Conservation (phyloP, 2,797 vertebrate species). For the Cyclura pinguis region DNA sequence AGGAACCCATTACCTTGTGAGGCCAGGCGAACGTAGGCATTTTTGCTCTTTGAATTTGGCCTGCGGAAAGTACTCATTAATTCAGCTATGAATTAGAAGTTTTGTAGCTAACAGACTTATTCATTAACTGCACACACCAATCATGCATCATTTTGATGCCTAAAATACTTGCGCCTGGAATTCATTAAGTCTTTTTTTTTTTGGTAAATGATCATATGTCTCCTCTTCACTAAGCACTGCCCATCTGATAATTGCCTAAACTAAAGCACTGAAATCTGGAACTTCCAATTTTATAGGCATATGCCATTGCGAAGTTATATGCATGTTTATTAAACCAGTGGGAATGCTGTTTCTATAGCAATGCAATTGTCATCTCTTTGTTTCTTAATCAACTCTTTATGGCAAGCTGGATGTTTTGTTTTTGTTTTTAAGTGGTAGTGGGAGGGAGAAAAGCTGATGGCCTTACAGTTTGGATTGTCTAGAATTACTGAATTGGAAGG, state of each 20-base stretch:
- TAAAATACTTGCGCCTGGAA: conserved; percentile 67
- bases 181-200: conserved; percentile 70
- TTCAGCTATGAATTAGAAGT: conserved; percentile 66
- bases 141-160: conserved; percentile 44
- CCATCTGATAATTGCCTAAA: conserved; percentile 66
- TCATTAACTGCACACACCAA: conserved; percentile 67
- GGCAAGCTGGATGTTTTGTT: conserved; percentile 46
- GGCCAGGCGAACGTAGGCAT: conserved; percentile 69
- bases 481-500: not conserved
- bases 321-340: conserved; percentile 68
- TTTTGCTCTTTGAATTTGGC: conserved; percentile 73
- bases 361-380: conserved; percentile 59
- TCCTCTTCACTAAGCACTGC: conserved; percentile 55
- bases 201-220: conserved; percentile 61
- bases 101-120: conserved; percentile 62
- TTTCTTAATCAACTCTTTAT: conserved; percentile 55
- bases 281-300: conserved; percentile 36
- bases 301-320: conserved; percentile 62
- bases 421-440: not conserved
- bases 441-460: not conserved
- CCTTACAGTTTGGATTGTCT: not conserved
- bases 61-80: conserved; percentile 72
- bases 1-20: conserved; percentile 75
- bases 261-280: conserved; percentile 62
- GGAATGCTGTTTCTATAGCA: conserved; percentile 46